These are phyloP conservation scores for Phalacrocorax brasilianus DNA, from an alignment of 2,113 vertebrate genomes.

Conservation along the genomic window DNA sequence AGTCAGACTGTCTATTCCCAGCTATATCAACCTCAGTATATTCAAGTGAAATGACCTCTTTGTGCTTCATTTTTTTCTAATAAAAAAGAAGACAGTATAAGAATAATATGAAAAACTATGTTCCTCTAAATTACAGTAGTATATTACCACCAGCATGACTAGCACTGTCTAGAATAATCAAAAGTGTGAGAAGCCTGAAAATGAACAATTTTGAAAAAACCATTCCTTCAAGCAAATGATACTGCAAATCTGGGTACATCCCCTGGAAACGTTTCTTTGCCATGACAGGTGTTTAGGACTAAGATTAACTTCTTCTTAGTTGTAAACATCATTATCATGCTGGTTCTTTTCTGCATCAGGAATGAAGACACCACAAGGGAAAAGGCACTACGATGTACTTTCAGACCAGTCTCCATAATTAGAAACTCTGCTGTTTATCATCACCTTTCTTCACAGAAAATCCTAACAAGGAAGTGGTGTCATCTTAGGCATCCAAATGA, in stretches of 20 bases:
- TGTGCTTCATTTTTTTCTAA: neutral
- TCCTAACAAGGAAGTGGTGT: neutral
- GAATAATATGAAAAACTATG: neutral
- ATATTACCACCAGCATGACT: neutral
- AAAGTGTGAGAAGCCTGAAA: neutral
- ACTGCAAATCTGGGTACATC: neutral
- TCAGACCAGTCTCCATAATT: neutral
- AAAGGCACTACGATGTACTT: neutral
- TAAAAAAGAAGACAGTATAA: neutral
- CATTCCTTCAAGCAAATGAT: neutral
- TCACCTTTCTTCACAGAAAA: neutral
- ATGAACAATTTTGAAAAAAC: neutral
- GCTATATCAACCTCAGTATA: neutral
- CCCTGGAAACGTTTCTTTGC: neutral
- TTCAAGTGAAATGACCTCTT: neutral
- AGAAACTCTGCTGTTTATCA: slow-evolving; percentile 23
- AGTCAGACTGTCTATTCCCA: neutral
- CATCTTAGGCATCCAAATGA: neutral
- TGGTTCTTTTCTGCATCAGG: neutral
- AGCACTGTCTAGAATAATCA: neutral
- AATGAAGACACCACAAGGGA: neutral
- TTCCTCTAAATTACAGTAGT: neutral
- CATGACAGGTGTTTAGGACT: neutral
- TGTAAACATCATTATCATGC: neutral
- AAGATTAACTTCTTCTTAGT: slow-evolving; percentile 29